Evolutionary conservation across 37 sponge, comb jelly and placozoan species (phyloP), one percentile per base, ranked within the genome.

Genomic region (Lycopodina hypogea): DNA sequence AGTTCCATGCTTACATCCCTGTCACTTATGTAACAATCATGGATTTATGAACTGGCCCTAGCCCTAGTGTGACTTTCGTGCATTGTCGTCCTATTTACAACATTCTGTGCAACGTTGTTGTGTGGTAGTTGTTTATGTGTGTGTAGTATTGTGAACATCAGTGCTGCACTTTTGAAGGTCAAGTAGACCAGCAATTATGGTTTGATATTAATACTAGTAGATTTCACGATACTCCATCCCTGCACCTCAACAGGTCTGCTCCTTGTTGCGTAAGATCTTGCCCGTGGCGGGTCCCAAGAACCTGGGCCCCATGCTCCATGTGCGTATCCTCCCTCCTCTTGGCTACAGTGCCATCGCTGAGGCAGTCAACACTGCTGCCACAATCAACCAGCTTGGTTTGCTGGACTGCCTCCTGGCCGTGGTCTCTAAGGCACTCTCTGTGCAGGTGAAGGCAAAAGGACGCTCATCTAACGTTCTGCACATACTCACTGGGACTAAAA

Each of bases 311-410:
- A 89, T 88, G 56, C 56, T 93, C 35, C 80, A 77, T 1, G 82
- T 92, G 26, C 67, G 78, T 7, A 52, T 86, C 62, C 88, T 96
- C 3, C 96, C 96, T 29, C 90, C 90, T 3, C 61, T 88, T 22
- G 95, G 92, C 56, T 94, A 90, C 76, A 82, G 84, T 51, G 95
- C 92, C 69, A 88, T 94, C 38, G 88, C 86, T 19, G 89, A 90
- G 38, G 95, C 95, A 23, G 82, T 87, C 56, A 92, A 78, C 84
- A 76, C 89, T 61, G 82, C 88, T 18, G 57, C 84, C 51, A 69
- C 80, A 42, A 69, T 84, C 63, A 84, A 88, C 69, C 85, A 84
- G 65, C 66, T 88, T 32, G 96, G 91, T 18, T 50, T 96, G 50
- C 84, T 96, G 50, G 96, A 96, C 88, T 79, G 69, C 72, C 67